Evolutionary conservation across 2,113 vertebrate species (phyloP), one percentile per base, ranked within the genome.

Genomic region (Fukomys damarensis): DNA sequence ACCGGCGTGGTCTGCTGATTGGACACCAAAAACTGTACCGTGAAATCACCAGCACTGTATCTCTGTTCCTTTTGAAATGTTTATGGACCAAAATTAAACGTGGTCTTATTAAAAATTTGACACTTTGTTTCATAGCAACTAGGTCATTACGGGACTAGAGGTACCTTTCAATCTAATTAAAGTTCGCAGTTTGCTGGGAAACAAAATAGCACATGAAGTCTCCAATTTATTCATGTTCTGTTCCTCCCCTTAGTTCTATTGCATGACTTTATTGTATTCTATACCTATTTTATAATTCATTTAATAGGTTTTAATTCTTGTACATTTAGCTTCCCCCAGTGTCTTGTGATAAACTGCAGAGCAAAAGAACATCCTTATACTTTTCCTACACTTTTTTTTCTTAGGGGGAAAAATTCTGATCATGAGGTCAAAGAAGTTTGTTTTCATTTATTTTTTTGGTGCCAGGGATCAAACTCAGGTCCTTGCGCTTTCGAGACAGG

Each of bases 191-290:
- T 63, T 32, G 13, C 32, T 89, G 3, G n/a, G 28, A 90, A 95
- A 49, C 5, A 91, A 93, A 79, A 58, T 20, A 88, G 52, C 7
- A 81, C 32, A 61, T 43, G 26, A 76, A 74, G 16, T 63, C 59
- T 81, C 49, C 49, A 91, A 61, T 6, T 80, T 35, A 79, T 32
- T 54, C 16, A 2, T 41, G 12, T 32, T 56, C 52, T 82, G 7
- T 90, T 46, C 70, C 43, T 7, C 19, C 9, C 54, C 22, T 72
- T 59, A 58, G 43, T 83, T 93, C 68, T 63, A 32, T 56, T 13
- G 8, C 81, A 46, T 58, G 74, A 2, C n/a, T 79, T 86, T 94
- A 72, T 91, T 65, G 92, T 58, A 90, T 79, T 91, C 76, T 83
- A 46, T 46, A 63, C 0, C 1, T 26, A 35, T 26, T 68, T 88